Conservation (phyloP, 1,140 invertebrate species). For the Rhyzopertha dominica region DNA sequence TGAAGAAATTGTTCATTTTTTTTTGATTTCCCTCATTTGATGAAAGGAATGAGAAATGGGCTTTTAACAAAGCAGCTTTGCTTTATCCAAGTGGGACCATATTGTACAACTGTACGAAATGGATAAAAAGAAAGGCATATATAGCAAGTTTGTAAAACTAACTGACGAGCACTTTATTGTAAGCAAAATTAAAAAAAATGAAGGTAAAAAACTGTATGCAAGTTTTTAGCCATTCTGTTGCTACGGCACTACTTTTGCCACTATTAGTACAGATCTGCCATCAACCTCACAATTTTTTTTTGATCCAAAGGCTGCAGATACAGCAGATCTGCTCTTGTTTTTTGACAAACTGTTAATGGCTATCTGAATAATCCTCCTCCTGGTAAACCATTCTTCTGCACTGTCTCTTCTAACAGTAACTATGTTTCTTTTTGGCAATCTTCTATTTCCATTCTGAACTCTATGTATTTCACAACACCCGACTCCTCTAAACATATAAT, state of each 20-base stretch:
- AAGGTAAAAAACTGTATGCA: conserved; percentile 19
- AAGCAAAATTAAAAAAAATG: conserved; percentile 20
- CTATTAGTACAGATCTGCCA: too few species aligned
- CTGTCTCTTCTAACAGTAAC: conserved; percentile 12
- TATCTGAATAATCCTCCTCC: background rate
- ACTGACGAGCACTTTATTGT: conserved; percentile 17
- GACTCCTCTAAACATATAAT: background rate
- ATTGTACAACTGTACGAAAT: conserved; percentile 7
- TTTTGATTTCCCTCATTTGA: conserved; percentile 19
- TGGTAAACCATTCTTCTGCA: conserved; percentile 10
- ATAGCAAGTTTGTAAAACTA: conserved; percentile 8
- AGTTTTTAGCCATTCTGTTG: conserved; percentile 14
- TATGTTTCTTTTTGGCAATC: conserved; percentile 15
- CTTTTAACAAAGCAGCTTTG: conserved; percentile 15
- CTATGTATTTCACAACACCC: conserved; percentile 7
- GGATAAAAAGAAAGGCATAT: conserved; percentile 12
- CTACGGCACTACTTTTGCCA: too few species aligned
- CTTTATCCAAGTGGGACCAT: conserved; percentile 16
- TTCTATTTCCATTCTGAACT: conserved; percentile 7
- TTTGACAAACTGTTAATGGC: conserved; percentile 17
- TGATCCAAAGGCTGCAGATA: conserved; percentile 13
- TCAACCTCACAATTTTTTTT: too few species aligned
- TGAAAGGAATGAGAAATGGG: conserved; percentile 21
- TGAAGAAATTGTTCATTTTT: conserved; percentile 15
- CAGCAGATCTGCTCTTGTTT: conserved; percentile 19